Percentiles rank a stretch among this genome's conserved stretches.
phyloP scores from a whole-genome alignment of 1,140 invertebrate genomes.

The Heterodera carotae region DNA sequence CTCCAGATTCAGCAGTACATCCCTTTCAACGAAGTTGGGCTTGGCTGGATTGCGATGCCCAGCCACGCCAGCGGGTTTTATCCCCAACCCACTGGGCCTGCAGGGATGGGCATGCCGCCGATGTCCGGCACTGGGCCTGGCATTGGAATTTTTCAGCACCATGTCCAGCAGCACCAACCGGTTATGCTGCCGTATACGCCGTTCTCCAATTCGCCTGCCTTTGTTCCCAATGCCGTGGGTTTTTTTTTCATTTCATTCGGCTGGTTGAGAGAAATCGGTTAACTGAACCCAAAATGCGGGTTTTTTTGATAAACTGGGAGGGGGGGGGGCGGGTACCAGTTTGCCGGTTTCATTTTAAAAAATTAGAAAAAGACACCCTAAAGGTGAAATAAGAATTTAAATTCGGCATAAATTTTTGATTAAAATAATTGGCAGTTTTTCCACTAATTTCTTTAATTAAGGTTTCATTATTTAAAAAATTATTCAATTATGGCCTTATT shows the following conservation, averaged over 20 bases:
- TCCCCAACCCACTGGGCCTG: background rate
- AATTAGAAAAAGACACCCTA: too few relatives aligned
- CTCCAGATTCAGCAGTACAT: background rate
- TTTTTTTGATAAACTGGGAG: too few relatives aligned
- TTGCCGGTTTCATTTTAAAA: too few relatives aligned
- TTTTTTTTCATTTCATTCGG: background rate
- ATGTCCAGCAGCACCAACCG: conserved; percentile 3
- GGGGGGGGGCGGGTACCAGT: too few relatives aligned
- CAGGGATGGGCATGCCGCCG: conserved; percentile 6
- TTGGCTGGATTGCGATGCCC: background rate
- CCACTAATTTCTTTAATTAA: too few relatives aligned
- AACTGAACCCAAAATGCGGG: too few relatives aligned
- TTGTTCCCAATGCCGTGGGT: conserved; percentile 20
- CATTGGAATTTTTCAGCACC: background rate
- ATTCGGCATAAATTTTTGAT: too few relatives aligned
- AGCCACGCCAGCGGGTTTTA: background rate
- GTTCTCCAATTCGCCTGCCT: conserved; percentile 18
- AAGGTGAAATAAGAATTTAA: too few relatives aligned
- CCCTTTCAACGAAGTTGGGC: background rate
- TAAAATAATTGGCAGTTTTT: too few relatives aligned
- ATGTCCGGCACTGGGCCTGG: background rate
- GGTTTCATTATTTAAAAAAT: too few relatives aligned
- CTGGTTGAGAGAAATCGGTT: too few relatives aligned
- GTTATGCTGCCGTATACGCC: background rate
- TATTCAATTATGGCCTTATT: too few relatives aligned